Conservation (phyloP, 2,113 vertebrate species). For the Alethe castanea region DNA sequence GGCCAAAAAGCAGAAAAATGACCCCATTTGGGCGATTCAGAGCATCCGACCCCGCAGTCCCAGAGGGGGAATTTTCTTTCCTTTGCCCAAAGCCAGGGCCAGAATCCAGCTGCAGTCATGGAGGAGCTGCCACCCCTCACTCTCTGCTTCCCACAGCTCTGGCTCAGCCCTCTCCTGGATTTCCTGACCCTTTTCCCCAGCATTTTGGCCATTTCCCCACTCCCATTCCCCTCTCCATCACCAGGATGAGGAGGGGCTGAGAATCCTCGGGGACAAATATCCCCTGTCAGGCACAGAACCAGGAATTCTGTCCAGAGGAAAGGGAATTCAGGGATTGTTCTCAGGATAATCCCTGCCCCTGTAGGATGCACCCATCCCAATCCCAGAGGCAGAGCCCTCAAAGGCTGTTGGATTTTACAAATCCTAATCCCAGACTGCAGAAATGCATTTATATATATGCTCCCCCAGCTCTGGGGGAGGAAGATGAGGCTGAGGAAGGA, state of each 20-base stretch:
- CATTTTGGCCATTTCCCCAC: rapidly evolving
- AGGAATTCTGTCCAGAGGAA: background rate
- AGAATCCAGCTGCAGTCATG: rapidly evolving
- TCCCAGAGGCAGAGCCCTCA: background rate
- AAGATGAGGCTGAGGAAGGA: background rate
- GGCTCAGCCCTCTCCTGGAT: background rate
- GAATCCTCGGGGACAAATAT: rapidly evolving
- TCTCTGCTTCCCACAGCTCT: rapidly evolving
- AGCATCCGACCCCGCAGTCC: rapidly evolving
- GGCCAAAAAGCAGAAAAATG: background rate
- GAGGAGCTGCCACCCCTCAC: rapidly evolving
- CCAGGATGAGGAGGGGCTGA: background rate
- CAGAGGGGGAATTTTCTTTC: background rate
- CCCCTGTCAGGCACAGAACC: background rate
- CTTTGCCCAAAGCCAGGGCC: background rate
- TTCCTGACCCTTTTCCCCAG: background rate
- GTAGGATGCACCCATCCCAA: background rate
- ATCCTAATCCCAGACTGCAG: background rate
- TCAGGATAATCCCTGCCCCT: background rate
- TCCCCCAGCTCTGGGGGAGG: rapidly evolving
- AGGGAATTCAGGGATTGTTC: background rate
- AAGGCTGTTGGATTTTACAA: background rate
- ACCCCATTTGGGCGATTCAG: background rate
- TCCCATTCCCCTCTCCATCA: rapidly evolving
- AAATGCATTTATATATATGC: background rate